Percentiles rank a stretch among this genome's conserved stretches.
phyloP scores from a whole-genome alignment of 2,113 vertebrate genomes.

The Hippocampus abdominalis region DNA sequence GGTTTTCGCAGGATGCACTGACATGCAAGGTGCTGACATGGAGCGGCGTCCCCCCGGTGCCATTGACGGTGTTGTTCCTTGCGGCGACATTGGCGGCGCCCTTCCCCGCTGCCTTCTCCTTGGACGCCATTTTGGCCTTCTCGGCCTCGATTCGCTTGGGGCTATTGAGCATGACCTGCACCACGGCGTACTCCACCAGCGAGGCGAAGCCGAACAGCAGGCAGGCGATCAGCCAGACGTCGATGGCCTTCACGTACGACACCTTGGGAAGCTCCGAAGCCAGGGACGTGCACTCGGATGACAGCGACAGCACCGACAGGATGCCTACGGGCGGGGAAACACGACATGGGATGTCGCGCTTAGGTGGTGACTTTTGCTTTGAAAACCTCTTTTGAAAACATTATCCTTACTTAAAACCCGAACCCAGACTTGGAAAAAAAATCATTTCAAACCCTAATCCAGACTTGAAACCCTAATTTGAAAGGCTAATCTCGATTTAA shows the following conservation, averaged over 20 bases:
- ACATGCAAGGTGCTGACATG: constrained; percentile 97
- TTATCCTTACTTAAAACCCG: no score
- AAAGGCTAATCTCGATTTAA: no score
- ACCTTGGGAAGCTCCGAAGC: constrained; percentile 96
- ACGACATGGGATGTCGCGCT: background rate
- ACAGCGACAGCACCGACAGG: constrained; percentile 96
- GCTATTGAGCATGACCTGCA: constrained; percentile 97
- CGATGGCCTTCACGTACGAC: constrained; percentile 97
- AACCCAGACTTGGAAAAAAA: background rate
- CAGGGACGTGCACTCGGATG: constrained; percentile 95
- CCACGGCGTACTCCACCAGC: constrained; percentile 94
- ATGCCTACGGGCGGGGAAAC: constrained; percentile 75
- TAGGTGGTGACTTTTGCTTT: background rate
- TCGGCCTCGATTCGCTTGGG: constrained; percentile 92
- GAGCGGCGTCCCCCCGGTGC: constrained; percentile 86
- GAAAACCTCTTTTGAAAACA: background rate
- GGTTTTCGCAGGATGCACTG: constrained; percentile 47
- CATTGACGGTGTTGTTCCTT: constrained; percentile 88
- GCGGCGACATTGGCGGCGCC: constrained; percentile 56
- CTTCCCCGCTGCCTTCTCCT: constrained; percentile 84
- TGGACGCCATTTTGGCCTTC: constrained; percentile 88
- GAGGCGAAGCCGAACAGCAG: constrained; percentile 97
- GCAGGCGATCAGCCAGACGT: constrained; percentile 98
- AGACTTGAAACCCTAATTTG: no score
- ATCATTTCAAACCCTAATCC: background rate